Evolutionary conservation across 2,113 vertebrate species (phyloP), one percentile per base, ranked within the genome.

Genomic region (Melanotaenia duboulayi): DNA sequence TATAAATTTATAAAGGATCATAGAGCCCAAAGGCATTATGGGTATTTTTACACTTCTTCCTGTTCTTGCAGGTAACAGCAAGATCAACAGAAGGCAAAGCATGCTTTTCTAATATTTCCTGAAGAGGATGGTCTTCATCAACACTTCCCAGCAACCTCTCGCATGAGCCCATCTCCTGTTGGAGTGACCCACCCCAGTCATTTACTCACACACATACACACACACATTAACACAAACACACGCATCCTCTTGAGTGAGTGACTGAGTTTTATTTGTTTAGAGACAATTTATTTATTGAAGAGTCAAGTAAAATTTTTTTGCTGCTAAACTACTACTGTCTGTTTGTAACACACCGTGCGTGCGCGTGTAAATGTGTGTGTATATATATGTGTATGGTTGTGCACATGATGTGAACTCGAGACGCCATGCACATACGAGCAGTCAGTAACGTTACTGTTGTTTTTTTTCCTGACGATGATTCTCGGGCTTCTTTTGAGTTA

Each of bases 281-380:
- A 78, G 80, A 94, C 93, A 93, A 94, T 97, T 97, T 94, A 98
- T 99, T 99, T 97, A 97, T 97, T 91, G 50, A 55, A 93, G 68
- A 92, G 63, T 72, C 82, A 63, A 66, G 74, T 82, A 75, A 94
- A 95, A 94, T 67, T 92, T 4, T 94, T 92, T 92, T 98, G 97
- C 97, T 99, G 97, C 97, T 98, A 98, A 97, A 95, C 92, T 96
- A 97, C 97, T 98, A 96, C 97, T 99, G 97, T 97, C 94, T 96
- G 94, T 96, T 95, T 96, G 95, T 96, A 96, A 97, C 96, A 95
- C 88, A 95, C 94, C 91, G 92, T 94, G 95, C 95, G 74, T 74
- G 72, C 73, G 59, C 32, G 49, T 19, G 50, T 8, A 25, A 14
- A 50, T 39, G 62, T 28, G 19, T 20, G 24, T 32, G 32, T 62